These are phyloP conservation scores for Euclidia mi DNA, from an alignment of 2,888 invertebrate genomes.

Conservation along the genomic window DNA sequence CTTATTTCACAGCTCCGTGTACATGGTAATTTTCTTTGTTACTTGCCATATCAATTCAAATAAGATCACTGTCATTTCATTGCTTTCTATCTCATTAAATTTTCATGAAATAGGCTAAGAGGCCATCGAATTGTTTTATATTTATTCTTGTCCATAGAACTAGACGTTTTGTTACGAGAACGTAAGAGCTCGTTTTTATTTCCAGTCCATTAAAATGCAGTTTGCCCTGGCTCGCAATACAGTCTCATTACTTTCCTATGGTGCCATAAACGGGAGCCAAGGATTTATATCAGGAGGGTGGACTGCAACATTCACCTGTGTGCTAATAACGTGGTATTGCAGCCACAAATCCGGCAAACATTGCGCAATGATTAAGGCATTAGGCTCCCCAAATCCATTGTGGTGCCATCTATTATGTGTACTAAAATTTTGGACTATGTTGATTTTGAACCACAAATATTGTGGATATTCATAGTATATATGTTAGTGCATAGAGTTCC, in stretches of 20 bases:
- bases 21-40: constrained; percentile 68
- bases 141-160: constrained; percentile 9
- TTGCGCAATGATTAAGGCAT: constrained; percentile 23
- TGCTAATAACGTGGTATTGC: constrained; percentile 24
- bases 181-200: neutral
- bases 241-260: constrained; percentile 23
- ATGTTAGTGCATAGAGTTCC: too few relatives aligned
- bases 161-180: neutral
- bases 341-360: constrained; percentile 20
- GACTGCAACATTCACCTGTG: constrained; percentile 20
- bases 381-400: constrained; percentile 14
- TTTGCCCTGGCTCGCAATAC: constrained; percentile 9
- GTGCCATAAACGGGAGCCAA: constrained; percentile 13
- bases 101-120: constrained; percentile 54
- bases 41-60: constrained; percentile 70
- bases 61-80: constrained; percentile 66
- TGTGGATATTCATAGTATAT: too few relatives aligned
- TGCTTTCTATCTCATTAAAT: constrained; percentile 60
- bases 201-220: constrained; percentile 3
- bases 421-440: too few relatives aligned
- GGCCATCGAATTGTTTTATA: constrained; percentile 23
- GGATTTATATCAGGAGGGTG: constrained; percentile 26
- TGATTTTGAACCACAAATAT: constrained; percentile 1
- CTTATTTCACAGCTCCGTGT: constrained; percentile 52
- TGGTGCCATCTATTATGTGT: constrained; percentile 2